phyloP scores from a whole-genome alignment of 2,113 vertebrate species.

The Pan paniscus region DNA sequence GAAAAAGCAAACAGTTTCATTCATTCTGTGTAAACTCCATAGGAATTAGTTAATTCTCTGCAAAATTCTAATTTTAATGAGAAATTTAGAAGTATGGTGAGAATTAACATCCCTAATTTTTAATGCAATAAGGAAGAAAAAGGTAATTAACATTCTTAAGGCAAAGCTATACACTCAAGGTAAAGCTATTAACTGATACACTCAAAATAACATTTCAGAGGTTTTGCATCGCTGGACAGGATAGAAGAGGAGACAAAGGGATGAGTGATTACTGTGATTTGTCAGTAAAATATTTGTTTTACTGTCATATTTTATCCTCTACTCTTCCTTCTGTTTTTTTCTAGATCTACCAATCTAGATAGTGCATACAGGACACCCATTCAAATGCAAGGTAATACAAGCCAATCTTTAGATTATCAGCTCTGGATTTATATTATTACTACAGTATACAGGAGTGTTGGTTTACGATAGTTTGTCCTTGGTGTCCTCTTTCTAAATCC shows the following conservation, averaged over 20 bases:
- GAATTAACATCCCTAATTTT: background rate
- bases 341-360: background rate
- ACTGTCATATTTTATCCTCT: background rate
- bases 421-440: background rate
- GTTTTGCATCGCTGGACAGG: background rate
- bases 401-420: background rate
- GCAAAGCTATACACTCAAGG: background rate
- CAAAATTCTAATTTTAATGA: background rate
- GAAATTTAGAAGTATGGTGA: background rate
- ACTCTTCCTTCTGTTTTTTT: background rate
- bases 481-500: background rate
- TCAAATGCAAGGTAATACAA: background rate
- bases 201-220: background rate
- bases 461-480: background rate
- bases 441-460: background rate
- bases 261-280: background rate
- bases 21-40: background rate
- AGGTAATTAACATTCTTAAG: background rate
- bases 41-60: background rate
- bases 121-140: background rate
- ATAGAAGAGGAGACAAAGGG: background rate
- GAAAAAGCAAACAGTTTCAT: background rate
- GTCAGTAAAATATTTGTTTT: background rate
- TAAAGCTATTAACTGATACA: background rate
- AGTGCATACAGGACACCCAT: background rate